Base-by-base conservation (phyloP, 1,140 invertebrate species). In the Caenorhabditis remanei region DNA sequence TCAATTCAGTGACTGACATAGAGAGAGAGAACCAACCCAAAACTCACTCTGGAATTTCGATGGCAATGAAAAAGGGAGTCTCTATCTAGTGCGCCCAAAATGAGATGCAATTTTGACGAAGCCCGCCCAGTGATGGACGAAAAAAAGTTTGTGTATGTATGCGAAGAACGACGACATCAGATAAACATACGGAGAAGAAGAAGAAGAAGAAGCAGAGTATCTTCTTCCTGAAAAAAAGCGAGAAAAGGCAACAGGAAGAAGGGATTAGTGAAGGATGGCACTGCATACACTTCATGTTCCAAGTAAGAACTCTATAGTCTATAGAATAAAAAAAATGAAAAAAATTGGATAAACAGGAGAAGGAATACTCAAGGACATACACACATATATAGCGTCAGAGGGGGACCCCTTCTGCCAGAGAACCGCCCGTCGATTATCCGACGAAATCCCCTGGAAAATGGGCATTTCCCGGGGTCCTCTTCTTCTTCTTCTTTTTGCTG, bases 91-190 rank as follows among this genome's bases (percentile, higher is more conserved):
- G 19, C 67, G 67, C 46, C 40, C 67, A 71, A 71, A 71, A 43
- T 48, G 67, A 71, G 67, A 71, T 71, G 67, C 71, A 79, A 79
- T 79, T 79, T 79, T 79, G 71, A 79, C 71, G 46, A 79, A n/a
- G 3, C 46, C n/a, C 40, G 14, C 24, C 9, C 41, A 21, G 32
- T 32, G 32, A 32, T 11, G 5, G 2, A 53, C 8, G 41, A 4
- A 19, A 71, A 71, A 71, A 71, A 71, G 67, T 71, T 71, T 43
- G 67, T n/a, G 24, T 5, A 79, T n/a, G 46, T 7, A 50, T 7
- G 13, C 5, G 40, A 71, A 65, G 61, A 71, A 71, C 43, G 32
- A 71, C 16, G 24, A 19, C 46, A 71, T 43, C 67, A 46, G 43
- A 48, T 71, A 71, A 48, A 71, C 41, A 71, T 32, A 65, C 24